A percentile compares a stretch with the other conserved stretches of the same genome.
These are phyloP conservation scores for Apodemia duryi DNA, from an alignment of 2,888 invertebrate genomes.

Conservation along the genomic window DNA sequence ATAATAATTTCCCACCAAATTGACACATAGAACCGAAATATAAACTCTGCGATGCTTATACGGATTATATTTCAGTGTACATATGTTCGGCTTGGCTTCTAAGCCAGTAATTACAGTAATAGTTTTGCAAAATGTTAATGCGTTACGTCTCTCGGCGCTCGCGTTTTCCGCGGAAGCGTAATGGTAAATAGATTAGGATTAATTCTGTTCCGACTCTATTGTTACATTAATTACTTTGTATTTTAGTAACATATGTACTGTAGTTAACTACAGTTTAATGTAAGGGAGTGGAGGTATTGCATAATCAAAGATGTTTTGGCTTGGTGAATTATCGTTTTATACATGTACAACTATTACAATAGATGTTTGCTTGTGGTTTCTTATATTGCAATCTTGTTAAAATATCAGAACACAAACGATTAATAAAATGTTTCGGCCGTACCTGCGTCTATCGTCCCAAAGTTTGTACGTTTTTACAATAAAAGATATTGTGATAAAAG, in stretches of 20 bases:
- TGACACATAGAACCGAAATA: background rate
- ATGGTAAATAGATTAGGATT: conserved; percentile 14
- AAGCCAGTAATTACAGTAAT: conserved; percentile 1
- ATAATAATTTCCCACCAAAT: background rate
- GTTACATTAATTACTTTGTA: conserved; percentile 13
- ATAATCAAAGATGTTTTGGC: background rate
- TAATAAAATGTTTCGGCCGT: too few relatives aligned
- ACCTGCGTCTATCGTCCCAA: too few relatives aligned
- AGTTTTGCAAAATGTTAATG: conserved; percentile 2
- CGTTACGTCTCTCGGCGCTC: background rate
- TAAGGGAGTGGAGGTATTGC: background rate
- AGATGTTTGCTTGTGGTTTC: background rate
- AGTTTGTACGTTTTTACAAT: too few relatives aligned
- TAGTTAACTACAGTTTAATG: conserved; percentile 6
- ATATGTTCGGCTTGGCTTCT: background rate
- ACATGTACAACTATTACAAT: background rate
- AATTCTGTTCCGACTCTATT: conserved; percentile 1
- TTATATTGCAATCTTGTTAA: background rate
- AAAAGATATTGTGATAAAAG: too few relatives aligned
- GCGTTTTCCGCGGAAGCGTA: background rate
- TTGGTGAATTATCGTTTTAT: background rate
- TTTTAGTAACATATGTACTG: background rate
- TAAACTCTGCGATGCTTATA: background rate
- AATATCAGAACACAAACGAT: too few relatives aligned
- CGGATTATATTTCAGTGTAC: background rate